Evolutionary conservation across 1,140 invertebrate genomes (phyloP), one percentile per base, ranked within the genome.

Genomic region (Camponotus pennsylvanicus): DNA sequence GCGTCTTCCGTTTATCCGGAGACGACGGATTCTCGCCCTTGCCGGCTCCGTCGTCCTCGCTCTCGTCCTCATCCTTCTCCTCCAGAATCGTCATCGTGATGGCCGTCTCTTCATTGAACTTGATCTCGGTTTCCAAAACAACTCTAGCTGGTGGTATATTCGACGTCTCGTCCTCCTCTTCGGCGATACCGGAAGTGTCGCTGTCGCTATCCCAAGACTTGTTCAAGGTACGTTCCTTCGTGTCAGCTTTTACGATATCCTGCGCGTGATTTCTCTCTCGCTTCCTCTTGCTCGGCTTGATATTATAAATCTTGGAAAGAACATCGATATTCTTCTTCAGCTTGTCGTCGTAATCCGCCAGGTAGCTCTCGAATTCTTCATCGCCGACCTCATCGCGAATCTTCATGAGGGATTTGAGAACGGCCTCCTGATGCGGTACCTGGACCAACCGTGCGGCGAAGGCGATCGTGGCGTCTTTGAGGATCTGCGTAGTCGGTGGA

Each of bases 1-100:
- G 71, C 0, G 89, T 90, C 27, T 87, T 91, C 7, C 76, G 76
- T 42, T 77, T 73, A 9, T 88, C 77, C 15, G 45, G 21, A 1
- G 73, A 77, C 1, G 59, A 85, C 7, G 61, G 18, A 49, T 73
- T 45, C 4, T 75, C 73, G 42, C 15, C 90, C 66, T 57, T 91
- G 52, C 95, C 95, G 86, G 93, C 93, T 37, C 96, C 94, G 15
- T 91, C 89, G 15, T 94, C 92, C 9, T 75, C 90, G 79, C 86
- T 92, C 55, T 89, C 91, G 5, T 86, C 90, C 2, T 73, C 92
- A 57, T 95, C 91, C 86, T 95, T 96, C 91, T 97, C 97, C 92
- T 98, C 97, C 0, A 98, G 93, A 79, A 98, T 97, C 1, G 97
- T 97, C 97, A 98, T 98, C 0, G 97, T 98, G 11, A 98, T 97